A percentile compares a stretch with the other conserved stretches of the same genome.
These are phyloP conservation scores for Helicolenus hilgendorfi DNA, from an alignment of 2,797 vertebrate species.

Conservation along the genomic window DNA sequence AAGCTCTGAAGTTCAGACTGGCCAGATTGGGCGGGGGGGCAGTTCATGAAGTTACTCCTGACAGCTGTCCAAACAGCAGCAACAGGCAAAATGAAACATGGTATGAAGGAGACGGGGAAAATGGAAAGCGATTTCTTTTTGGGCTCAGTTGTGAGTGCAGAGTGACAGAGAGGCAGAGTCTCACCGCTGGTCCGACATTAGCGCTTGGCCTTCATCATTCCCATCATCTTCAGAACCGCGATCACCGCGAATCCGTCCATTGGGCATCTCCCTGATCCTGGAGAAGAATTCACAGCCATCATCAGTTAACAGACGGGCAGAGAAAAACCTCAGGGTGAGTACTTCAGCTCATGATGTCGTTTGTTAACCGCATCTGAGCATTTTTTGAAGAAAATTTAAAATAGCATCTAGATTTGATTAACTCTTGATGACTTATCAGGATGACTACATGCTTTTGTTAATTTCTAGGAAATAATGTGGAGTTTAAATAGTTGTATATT, in stretches of 20 bases:
- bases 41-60: constrained; percentile 26
- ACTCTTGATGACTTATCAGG: neutral
- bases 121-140: constrained; percentile 27
- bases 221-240: neutral
- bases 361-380: neutral
- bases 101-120: constrained; percentile 18
- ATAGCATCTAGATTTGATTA: neutral
- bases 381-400: neutral
- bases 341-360: neutral
- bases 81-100: constrained; percentile 12
- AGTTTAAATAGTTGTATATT: neutral
- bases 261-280: neutral
- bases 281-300: neutral
- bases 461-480: neutral
- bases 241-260: neutral
- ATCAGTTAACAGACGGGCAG: neutral
- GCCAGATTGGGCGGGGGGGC: neutral
- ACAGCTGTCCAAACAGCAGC: constrained; percentile 44
- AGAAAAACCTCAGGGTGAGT: neutral
- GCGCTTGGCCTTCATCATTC: neutral
- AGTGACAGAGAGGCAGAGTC: constrained; percentile 16
- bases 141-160: neutral
- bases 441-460: neutral
- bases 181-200: constrained; percentile 40
- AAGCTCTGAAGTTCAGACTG: constrained; percentile 28